Evolutionary conservation across 2,888 invertebrate species (phyloP).

Genomic region (Protophormia terraenovae): DNA sequence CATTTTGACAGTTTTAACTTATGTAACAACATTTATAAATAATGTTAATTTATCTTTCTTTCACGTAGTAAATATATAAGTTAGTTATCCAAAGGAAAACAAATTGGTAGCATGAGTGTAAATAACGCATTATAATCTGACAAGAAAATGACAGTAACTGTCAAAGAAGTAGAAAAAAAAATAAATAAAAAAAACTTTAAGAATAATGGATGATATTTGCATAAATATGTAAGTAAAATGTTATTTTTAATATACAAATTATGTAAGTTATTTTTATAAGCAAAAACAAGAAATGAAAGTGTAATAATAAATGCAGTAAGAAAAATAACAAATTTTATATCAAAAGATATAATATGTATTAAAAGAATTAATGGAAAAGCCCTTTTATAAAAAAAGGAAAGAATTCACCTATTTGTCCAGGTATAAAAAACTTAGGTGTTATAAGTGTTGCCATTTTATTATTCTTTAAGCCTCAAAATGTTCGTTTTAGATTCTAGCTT

Average conservation of each 20-base stretch:
- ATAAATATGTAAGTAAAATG: background rate
- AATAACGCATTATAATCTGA: slow-evolving; percentile 23
- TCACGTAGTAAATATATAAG: background rate
- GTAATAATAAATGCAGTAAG: background rate
- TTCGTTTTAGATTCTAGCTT: no score
- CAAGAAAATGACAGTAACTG: slow-evolving; percentile 31
- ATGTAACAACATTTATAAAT: slow-evolving; percentile 19
- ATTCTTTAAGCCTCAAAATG: no score
- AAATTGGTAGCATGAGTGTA: background rate
- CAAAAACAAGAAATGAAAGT: background rate
- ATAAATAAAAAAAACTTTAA: background rate
- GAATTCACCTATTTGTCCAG: no score
- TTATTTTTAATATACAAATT: background rate
- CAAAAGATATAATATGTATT: no score
- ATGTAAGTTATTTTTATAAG: background rate
- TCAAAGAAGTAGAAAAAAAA: background rate
- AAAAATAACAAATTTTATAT: no score
- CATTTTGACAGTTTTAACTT: background rate
- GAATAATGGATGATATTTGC: background rate
- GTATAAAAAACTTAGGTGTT: no score
- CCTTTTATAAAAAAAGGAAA: no score
- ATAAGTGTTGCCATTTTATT: no score
- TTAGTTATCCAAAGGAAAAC: background rate
- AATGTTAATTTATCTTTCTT: slow-evolving; percentile 2
- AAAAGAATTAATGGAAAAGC: no score